A percentile compares a stretch with the other conserved stretches of the same genome.
phyloP scores from a whole-genome alignment of 2,113 vertebrate species.

The Leucopternis melanops region DNA sequence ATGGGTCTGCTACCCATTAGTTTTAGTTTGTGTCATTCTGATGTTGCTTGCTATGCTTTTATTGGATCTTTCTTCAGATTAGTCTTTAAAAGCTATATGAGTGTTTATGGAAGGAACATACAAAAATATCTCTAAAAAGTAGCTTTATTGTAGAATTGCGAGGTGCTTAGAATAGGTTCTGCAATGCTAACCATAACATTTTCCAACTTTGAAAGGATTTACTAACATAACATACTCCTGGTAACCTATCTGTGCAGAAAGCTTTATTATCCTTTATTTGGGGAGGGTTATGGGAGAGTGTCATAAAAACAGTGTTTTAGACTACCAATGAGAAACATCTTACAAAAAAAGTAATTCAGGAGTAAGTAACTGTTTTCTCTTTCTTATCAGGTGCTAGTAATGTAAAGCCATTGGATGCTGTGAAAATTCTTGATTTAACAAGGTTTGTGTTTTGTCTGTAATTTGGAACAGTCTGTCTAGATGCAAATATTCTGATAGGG shows the following conservation, averaged over 20 bases:
- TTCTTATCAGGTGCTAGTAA: constrained; percentile 52
- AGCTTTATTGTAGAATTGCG: background rate
- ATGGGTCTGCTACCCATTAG: background rate
- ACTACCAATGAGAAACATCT: background rate
- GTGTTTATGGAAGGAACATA: background rate
- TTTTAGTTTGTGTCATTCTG: background rate
- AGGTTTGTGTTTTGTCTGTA: constrained; percentile 71
- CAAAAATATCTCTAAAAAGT: background rate
- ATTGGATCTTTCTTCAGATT: background rate
- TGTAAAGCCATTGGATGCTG: constrained; percentile 77
- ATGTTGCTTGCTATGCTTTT: background rate
- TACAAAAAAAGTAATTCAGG: background rate
- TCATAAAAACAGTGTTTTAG: background rate
- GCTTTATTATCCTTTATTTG: background rate
- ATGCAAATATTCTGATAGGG: background rate
- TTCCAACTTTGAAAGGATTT: background rate
- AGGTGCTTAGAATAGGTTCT: background rate
- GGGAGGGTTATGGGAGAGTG: background rate
- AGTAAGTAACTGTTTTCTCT: constrained; percentile 31
- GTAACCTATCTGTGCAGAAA: background rate
- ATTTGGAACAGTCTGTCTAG: background rate
- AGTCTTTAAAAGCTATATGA: background rate
- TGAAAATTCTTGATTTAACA: constrained; percentile 84
- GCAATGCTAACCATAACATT: background rate
- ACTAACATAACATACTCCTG: background rate